Evolutionary conservation across 2,113 vertebrate genomes (phyloP).

Genomic region (Spermophilus dauricus): DNA sequence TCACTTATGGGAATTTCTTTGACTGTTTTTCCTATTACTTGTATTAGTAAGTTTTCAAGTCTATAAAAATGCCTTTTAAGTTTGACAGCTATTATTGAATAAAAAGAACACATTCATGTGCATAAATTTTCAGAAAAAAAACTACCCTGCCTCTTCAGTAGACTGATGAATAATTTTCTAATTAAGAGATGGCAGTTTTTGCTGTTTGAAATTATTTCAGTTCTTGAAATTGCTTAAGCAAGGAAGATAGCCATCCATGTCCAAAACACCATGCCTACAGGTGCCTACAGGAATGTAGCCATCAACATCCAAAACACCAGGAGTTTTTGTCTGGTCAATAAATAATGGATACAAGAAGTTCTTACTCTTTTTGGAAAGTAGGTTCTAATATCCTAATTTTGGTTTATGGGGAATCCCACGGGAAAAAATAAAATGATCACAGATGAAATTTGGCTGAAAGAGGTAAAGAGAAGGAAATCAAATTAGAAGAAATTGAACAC

Average conservation of each 20-base stretch:
- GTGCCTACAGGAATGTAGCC: neutral
- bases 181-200: neutral
- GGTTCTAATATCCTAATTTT: neutral
- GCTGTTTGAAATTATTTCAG: neutral
- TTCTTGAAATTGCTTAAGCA: constrained; percentile 19
- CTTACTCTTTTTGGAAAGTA: neutral
- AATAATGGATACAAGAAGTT: neutral
- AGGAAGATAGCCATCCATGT: neutral
- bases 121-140: no score
- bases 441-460: neutral
- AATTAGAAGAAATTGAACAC: neutral
- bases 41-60: no score
- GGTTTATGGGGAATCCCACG: accelerated
- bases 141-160: no score
- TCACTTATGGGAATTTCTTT: no score
- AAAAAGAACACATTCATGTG: no score
- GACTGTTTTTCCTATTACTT: no score
- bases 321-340: neutral
- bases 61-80: no score
- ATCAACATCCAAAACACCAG: neutral
- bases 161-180: no score
- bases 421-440: neutral
- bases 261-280: no score
- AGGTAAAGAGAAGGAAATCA: neutral
- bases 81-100: no score